Percentiles rank a stretch among this genome's conserved stretches.
phyloP scores from a whole-genome alignment of 2,888 invertebrate species.

The Drosophila cognata region DNA sequence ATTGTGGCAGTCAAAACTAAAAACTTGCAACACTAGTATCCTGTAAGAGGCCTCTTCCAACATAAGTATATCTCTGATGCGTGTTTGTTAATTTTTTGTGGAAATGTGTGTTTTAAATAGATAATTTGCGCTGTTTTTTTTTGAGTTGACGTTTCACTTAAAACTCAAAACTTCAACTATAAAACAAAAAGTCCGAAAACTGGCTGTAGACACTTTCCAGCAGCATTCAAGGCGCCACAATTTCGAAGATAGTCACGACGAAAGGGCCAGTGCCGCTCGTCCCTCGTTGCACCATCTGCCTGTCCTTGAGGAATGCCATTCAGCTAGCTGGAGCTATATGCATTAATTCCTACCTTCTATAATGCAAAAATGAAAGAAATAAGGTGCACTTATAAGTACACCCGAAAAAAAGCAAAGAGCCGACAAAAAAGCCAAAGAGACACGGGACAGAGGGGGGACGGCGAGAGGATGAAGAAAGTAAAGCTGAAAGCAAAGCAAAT shows the following conservation, averaged over 20 bases:
- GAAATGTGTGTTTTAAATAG: slow-evolving; percentile 12
- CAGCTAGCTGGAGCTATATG: slow-evolving; percentile 58
- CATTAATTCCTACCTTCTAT: slow-evolving; percentile 80
- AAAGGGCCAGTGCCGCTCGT: slow-evolving; percentile 21
- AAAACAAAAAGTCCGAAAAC: slow-evolving; percentile 70
- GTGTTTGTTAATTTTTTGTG: slow-evolving; percentile 11
- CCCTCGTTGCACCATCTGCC: background rate
- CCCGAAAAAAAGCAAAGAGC: slow-evolving; percentile 33
- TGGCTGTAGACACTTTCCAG: slow-evolving; percentile 60
- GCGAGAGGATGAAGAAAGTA: slow-evolving; percentile 5
- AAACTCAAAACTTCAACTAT: slow-evolving; percentile 71
- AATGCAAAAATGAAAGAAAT: slow-evolving; percentile 79
- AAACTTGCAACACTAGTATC: no score
- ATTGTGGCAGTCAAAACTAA: no score
- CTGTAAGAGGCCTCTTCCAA: no score
- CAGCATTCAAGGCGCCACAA: slow-evolving; percentile 53
- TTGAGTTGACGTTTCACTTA: slow-evolving; percentile 39
- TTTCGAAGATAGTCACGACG: slow-evolving; percentile 48
- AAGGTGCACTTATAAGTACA: slow-evolving; percentile 74
- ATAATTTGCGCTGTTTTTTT: slow-evolving; percentile 10
- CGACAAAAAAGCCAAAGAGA: slow-evolving; percentile 18
- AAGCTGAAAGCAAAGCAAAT: slow-evolving; percentile 80
- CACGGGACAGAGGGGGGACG: background rate
- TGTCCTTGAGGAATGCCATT: slow-evolving; percentile 41
- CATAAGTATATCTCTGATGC: background rate